Evolutionary conservation across 1,140 invertebrate genomes (phyloP), one percentile per base, ranked within the genome.

Genomic region (Lutraria rhynchaena): DNA sequence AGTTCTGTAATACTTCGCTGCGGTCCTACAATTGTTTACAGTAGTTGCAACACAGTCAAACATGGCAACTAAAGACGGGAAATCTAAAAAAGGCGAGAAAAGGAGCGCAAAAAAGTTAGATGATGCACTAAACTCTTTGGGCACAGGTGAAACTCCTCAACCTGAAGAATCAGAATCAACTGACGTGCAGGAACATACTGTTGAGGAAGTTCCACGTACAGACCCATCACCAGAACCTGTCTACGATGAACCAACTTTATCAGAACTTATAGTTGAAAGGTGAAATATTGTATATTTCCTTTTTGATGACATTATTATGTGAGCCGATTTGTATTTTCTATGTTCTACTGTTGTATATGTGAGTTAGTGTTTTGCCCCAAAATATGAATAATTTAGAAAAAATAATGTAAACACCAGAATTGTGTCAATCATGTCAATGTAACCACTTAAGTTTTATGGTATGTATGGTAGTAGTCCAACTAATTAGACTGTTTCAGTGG

Each of bases 251-350:
- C 91, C 91, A 35, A 76, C 81, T 0, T 81, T 92, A 15, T 86
- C 91, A 5, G 87, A 92, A 67, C 81, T 92, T 0, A 92, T 92
- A 33, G 87, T 92, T 41, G 88, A 90, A 85, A 88, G 86, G 89
- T 90, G 65, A 55, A 49, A n/a, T n/a, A n/a, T n/a, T n/a, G n/a
- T n/a, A n/a, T n/a, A n/a, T n/a, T n/a, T n/a, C 76, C n/a, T 24
- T 51, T n/a, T n/a, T n/a, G n/a, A n/a, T n/a, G n/a, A n/a, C n/a
- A n/a, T n/a, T n/a, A n/a, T n/a, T n/a, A n/a, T n/a, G n/a, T n/a
- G n/a, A n/a, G n/a, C n/a, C 35, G 15, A 31, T 73, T 19, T 65
- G 27, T 44, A 24, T 33, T 17, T 9, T 27, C n/a, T 65, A 29
- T 29, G 46, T 17, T 46, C 22, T 41, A 70, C 13, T 46, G 17